Percentiles rank a stretch among this genome's conserved stretches.
These are phyloP conservation scores for Philopedon plagiatum DNA, from an alignment of 2,888 invertebrate species.

Conservation along the genomic window DNA sequence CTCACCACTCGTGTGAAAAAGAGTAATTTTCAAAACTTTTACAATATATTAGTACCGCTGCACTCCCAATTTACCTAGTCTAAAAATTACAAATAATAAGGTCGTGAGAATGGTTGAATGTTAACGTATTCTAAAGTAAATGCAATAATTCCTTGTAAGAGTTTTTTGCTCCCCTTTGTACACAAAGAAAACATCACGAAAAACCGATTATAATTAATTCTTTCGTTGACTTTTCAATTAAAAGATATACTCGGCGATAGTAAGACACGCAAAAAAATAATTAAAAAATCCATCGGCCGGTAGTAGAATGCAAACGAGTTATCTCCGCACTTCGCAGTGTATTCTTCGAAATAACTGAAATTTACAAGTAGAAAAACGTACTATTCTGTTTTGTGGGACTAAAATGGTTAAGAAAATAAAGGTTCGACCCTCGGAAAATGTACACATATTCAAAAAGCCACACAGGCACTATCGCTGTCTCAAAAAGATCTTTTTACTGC, in stretches of 20 bases:
- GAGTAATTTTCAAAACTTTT: too few species aligned
- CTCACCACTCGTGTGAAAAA: too few species aligned
- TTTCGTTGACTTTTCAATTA: slow-evolving; percentile 36
- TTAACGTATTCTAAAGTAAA: too few species aligned
- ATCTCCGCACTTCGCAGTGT: background rate
- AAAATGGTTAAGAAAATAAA: slow-evolving; percentile 30
- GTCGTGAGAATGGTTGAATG: too few species aligned
- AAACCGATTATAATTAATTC: background rate
- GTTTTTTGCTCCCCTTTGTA: too few species aligned
- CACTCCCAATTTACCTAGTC: too few species aligned
- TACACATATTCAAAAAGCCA: background rate
- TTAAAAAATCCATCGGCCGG: slow-evolving; percentile 18
- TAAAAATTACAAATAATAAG: too few species aligned
- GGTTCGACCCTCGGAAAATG: slow-evolving; percentile 29
- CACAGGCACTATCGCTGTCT: slow-evolving; percentile 18
- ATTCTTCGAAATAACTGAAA: too few species aligned
- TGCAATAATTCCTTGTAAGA: too few species aligned
- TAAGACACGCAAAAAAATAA: slow-evolving; percentile 32
- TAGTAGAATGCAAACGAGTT: background rate
- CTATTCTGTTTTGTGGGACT: too few species aligned
- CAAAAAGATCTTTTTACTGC: slow-evolving; percentile 29
- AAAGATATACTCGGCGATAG: slow-evolving; percentile 19
- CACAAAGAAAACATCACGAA: background rate
- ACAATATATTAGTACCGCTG: too few species aligned
- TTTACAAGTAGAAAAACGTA: too few species aligned